Conservation (phyloP, 2,797 vertebrate genomes). For the Phoebastria nigripes region DNA sequence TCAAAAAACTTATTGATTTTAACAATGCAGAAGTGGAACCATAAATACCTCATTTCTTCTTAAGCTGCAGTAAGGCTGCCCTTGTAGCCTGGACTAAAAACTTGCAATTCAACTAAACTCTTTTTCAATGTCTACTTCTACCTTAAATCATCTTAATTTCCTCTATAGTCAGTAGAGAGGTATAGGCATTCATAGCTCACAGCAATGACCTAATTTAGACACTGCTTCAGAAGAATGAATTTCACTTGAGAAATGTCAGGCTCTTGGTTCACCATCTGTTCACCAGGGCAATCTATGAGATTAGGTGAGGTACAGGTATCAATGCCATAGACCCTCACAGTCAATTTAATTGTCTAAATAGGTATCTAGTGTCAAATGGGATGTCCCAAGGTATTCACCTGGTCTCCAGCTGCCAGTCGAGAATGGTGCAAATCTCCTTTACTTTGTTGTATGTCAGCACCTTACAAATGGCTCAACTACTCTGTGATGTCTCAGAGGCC, state of each 20-base stretch:
- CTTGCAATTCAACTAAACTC: not conserved
- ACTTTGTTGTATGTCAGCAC: not conserved
- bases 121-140: not conserved
- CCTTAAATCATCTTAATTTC: not conserved
- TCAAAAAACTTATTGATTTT: not conserved
- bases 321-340: not conserved
- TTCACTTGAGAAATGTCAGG: not conserved
- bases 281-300: not conserved
- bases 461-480: not conserved
- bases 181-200: not conserved
- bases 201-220: not conserved
- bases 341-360: not conserved
- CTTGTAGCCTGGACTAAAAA: not conserved
- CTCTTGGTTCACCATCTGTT: not conserved
- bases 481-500: not conserved
- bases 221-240: not conserved
- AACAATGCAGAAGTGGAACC: not conserved
- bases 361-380: not conserved
- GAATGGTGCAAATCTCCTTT: not conserved
- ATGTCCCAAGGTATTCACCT: not conserved
- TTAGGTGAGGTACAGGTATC: not conserved
- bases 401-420: not conserved
- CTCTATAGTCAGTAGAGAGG: not conserved
- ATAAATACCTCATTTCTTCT: not conserved
- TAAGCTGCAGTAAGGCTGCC: not conserved